Conservation (phyloP, 2,888 invertebrate species). For the Minunthozetes semirufus region DNA sequence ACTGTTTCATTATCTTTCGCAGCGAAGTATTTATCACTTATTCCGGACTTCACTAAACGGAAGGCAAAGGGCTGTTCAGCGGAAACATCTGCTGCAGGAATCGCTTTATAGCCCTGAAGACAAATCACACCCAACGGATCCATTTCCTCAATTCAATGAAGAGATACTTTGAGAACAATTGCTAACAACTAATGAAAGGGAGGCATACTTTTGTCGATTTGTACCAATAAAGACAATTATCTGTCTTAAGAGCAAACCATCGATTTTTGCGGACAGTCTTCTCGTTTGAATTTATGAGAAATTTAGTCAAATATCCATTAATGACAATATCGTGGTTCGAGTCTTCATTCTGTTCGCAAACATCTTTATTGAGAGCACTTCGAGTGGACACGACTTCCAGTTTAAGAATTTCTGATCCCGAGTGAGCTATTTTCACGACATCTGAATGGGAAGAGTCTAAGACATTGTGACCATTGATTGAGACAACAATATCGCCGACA, state of each 20-base stretch:
- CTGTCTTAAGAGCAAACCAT: constrained; percentile 82
- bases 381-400: constrained; percentile 33
- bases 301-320: constrained; percentile 33
- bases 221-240: constrained; percentile 90
- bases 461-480: constrained; percentile 82
- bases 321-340: constrained; percentile 12
- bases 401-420: constrained; percentile 52
- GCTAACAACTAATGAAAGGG: too few species aligned
- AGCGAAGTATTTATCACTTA: constrained; percentile 67
- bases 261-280: constrained; percentile 64
- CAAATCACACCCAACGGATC: constrained; percentile 80
- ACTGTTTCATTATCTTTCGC: constrained; percentile 67
- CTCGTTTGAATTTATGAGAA: not conserved
- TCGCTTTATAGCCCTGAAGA: constrained; percentile 71
- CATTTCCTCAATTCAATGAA: constrained; percentile 43
- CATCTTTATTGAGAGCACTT: not conserved
- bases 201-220: constrained; percentile 74
- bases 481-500: constrained; percentile 87
- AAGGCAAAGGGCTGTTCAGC: constrained; percentile 47
- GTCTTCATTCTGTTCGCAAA: not conserved
- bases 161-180: not conserved
- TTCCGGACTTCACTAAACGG: constrained; percentile 52
- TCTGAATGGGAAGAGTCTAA: constrained; percentile 87
- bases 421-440: constrained; percentile 83
- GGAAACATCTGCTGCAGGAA: constrained; percentile 54